Evolutionary conservation across 2,797 vertebrate genomes (phyloP).

Genomic region (Pseudochirops cupreus): DNA sequence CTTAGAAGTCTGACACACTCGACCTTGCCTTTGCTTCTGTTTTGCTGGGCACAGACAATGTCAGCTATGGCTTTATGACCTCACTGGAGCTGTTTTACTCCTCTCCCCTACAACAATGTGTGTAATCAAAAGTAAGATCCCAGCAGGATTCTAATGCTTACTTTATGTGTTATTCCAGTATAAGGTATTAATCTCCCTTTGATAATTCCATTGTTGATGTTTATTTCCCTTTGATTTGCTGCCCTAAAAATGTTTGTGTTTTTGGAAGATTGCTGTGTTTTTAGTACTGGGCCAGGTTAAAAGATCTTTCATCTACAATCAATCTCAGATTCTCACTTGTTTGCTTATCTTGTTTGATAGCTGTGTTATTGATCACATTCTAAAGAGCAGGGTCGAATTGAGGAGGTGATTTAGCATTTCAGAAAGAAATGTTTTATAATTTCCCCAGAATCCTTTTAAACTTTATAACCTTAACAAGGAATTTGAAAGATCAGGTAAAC

Average conservation of each 20-base stretch:
- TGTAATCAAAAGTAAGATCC: not conserved
- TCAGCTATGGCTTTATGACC: not conserved
- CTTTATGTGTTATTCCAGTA: not conserved
- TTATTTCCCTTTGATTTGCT: not conserved
- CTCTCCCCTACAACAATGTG: not conserved
- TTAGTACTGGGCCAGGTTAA: not conserved
- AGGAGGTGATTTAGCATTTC: not conserved
- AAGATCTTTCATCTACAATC: not conserved
- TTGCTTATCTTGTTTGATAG: constrained; percentile 8
- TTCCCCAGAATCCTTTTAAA: not conserved
- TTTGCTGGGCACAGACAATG: constrained; percentile 22
- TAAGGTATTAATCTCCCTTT: constrained; percentile 12
- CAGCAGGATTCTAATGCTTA: not conserved
- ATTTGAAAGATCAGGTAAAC: not conserved
- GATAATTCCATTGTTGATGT: not conserved
- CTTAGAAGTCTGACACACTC: not conserved
- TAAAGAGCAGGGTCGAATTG: not conserved
- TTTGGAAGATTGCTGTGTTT: constrained; percentile 31
- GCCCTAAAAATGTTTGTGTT: not conserved
- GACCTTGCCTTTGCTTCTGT: not conserved
- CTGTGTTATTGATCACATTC: not conserved
- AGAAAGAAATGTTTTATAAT: not conserved
- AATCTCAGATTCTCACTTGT: constrained; percentile 20
- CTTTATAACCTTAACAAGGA: not conserved
- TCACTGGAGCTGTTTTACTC: not conserved